These are phyloP conservation scores for Hyperoodon ampullatus DNA, from an alignment of 2,113 vertebrate genomes.

Conservation along the genomic window DNA sequence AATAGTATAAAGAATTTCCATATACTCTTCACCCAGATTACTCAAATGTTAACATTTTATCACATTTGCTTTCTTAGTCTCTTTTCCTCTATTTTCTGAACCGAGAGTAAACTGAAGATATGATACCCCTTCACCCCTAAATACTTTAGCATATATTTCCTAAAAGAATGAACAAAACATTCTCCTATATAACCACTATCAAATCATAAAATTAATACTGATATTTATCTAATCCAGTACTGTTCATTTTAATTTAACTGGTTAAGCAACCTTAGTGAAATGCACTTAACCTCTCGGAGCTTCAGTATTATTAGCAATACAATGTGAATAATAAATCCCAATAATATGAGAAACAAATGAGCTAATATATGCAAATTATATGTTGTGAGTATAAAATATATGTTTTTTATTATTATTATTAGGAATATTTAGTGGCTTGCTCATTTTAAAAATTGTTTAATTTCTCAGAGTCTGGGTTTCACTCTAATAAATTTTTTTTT, in stretches of 20 bases:
- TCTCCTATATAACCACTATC: neutral
- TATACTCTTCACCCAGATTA: neutral
- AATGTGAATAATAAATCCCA: conserved; percentile 1
- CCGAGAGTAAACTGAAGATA: neutral
- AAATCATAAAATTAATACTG: neutral
- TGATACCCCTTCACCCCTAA: neutral
- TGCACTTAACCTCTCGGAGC: neutral
- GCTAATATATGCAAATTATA: neutral
- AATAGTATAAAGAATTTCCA: neutral
- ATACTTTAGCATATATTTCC: neutral
- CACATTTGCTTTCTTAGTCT: neutral
- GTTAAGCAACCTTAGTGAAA: neutral
- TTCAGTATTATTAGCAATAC: neutral
- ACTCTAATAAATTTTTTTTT: neutral
- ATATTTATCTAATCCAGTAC: neutral
- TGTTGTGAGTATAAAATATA: neutral
- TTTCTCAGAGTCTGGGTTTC: neutral
- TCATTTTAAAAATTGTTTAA: conserved; percentile 34
- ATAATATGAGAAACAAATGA: neutral
- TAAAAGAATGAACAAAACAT: neutral
- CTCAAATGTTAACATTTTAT: conserved; percentile 8
- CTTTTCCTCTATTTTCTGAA: conserved; percentile 16
- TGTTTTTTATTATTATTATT: neutral
- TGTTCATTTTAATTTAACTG: conserved; percentile 40
- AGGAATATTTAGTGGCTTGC: neutral